Evolutionary conservation across 2,113 vertebrate species (phyloP).

Genomic region (Pteruthius melanotis): DNA sequence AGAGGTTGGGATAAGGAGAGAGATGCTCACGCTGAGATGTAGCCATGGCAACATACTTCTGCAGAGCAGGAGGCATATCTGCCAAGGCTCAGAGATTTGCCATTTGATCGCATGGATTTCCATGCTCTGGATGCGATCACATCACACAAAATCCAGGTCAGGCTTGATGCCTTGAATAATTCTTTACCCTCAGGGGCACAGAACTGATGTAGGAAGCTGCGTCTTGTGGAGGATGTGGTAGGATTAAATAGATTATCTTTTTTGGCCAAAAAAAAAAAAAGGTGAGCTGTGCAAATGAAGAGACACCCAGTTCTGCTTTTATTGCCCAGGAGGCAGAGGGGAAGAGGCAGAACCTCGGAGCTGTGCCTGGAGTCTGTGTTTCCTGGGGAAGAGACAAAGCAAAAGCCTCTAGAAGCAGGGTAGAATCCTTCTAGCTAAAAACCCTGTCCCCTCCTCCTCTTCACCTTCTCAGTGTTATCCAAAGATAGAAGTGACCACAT

Average conservation of each 20-base stretch:
- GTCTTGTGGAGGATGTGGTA: neutral
- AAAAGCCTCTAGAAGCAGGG: neutral
- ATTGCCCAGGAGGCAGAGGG: neutral
- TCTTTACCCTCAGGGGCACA: slow-evolving; percentile 41
- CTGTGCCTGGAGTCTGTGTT: neutral
- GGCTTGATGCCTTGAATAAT: slow-evolving; percentile 58
- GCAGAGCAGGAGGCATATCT: slow-evolving; percentile 64
- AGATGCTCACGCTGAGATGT: slow-evolving; percentile 57
- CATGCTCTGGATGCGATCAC: slow-evolving; percentile 59
- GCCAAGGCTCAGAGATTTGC: slow-evolving; percentile 67
- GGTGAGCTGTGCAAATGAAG: slow-evolving; percentile 22
- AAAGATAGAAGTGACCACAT: neutral
- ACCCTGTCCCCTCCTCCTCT: neutral
- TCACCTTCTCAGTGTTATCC: neutral
- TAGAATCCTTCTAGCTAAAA: neutral
- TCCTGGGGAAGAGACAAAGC: neutral
- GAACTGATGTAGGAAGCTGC: slow-evolving; percentile 29
- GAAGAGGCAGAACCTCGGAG: neutral
- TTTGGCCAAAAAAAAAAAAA: slow-evolving; percentile 31
- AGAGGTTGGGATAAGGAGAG: slow-evolving; percentile 4
- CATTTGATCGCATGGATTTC: slow-evolving; percentile 64
- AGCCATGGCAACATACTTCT: slow-evolving; percentile 68
- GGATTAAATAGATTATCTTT: slow-evolving; percentile 54
- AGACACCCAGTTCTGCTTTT: neutral
- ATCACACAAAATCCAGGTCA: slow-evolving; percentile 66